Conservation (phyloP, 2,113 vertebrate genomes). For the Clarias batrachus region DNA sequence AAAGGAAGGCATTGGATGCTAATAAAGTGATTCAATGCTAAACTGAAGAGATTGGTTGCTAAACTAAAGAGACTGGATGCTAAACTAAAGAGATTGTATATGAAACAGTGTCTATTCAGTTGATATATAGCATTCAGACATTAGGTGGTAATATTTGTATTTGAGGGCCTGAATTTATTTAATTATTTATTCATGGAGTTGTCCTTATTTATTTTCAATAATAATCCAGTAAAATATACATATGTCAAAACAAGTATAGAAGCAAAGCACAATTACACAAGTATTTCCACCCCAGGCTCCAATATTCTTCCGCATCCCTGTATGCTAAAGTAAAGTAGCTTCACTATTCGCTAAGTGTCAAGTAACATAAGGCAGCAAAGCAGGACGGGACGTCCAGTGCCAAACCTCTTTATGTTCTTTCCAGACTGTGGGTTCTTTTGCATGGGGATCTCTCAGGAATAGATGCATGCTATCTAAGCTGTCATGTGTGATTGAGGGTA, state of each 20-base stretch:
- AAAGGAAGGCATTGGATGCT: too few species aligned
- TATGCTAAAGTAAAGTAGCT: slow-evolving; percentile 53
- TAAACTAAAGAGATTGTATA: background rate
- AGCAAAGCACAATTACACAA: background rate
- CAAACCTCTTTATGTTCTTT: slow-evolving; percentile 59
- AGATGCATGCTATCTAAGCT: slow-evolving; percentile 44
- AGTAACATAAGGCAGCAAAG: slow-evolving; percentile 44
- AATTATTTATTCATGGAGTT: background rate
- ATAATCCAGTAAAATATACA: background rate
- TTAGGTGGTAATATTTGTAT: background rate
- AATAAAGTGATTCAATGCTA: too few species aligned
- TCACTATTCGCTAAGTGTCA: slow-evolving; percentile 61
- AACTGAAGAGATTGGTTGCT: too few species aligned
- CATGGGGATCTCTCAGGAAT: slow-evolving; percentile 42
- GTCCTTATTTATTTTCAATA: background rate
- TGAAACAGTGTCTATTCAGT: background rate
- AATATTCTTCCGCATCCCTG: slow-evolving; percentile 57
- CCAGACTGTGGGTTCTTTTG: slow-evolving; percentile 60
- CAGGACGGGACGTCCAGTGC: slow-evolving; percentile 62
- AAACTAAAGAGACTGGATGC: background rate
- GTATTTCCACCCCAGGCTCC: slow-evolving; percentile 30
- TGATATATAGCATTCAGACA: background rate
- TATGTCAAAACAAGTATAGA: background rate
- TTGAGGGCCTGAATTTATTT: background rate
- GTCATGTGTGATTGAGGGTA: slow-evolving; percentile 53